Evolutionary conservation across 1,140 invertebrate genomes (phyloP).

Genomic region (Triops longicaudatus): DNA sequence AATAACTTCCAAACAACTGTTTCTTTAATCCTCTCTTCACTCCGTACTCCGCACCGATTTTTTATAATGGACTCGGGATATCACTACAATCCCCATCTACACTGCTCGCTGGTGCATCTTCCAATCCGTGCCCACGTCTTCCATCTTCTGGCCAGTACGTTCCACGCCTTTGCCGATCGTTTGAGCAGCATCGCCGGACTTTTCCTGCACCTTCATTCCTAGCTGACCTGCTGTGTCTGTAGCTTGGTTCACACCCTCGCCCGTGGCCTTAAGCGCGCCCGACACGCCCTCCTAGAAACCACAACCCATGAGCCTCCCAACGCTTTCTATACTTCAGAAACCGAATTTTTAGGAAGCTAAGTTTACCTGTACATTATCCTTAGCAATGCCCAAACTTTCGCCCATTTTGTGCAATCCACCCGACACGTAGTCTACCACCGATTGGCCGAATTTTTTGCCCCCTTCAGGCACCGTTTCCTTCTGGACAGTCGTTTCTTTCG

Average conservation of each 20-base stretch:
- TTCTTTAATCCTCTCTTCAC: not conserved
- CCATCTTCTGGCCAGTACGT: slow-evolving; percentile 7
- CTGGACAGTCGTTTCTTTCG: not conserved
- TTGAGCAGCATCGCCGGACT: not conserved
- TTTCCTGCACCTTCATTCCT: slow-evolving; percentile 13
- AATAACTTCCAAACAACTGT: not conserved
- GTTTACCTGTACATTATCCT: not conserved
- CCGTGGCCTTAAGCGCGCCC: not conserved
- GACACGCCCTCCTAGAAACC: not conserved
- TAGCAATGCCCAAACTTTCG: not conserved
- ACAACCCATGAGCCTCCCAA: not conserved
- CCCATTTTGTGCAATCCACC: not conserved
- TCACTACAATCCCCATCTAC: not conserved
- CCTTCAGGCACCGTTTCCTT: not conserved
- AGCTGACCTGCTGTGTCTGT: slow-evolving; percentile 19
- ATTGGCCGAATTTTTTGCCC: not conserved
- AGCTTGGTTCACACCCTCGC: slow-evolving; percentile 19
- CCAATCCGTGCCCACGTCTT: not conserved
- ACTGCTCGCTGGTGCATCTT: not conserved
- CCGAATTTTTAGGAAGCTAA: not conserved
- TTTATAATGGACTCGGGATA: not conserved
- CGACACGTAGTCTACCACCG: not conserved
- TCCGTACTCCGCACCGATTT: not conserved
- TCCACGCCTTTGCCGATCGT: not conserved
- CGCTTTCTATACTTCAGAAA: not conserved